phyloP scores from a whole-genome alignment of 2,888 invertebrate genomes.

The Cordilura impudica region DNA sequence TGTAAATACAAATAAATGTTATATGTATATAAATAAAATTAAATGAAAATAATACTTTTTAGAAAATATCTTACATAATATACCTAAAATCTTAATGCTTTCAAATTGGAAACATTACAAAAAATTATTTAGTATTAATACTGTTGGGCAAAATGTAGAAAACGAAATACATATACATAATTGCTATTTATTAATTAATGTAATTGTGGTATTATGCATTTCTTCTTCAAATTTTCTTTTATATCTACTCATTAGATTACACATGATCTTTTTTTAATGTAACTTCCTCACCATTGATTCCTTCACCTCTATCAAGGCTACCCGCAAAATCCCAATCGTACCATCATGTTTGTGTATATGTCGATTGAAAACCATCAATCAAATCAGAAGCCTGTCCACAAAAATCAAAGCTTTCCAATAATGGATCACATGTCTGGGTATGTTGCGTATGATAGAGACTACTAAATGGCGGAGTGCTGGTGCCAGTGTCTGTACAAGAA shows the following conservation, averaged over 20 bases:
- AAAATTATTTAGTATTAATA: too few species aligned
- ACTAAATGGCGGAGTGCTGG: conserved; percentile 60
- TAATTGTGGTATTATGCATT: neutral
- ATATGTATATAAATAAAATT: too few species aligned
- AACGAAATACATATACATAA: too few species aligned
- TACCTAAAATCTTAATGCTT: too few species aligned
- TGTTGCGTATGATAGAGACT: conserved; percentile 72
- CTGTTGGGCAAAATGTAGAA: too few species aligned
- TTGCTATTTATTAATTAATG: too few species aligned
- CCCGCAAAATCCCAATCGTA: conserved; percentile 67
- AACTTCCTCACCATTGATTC: neutral
- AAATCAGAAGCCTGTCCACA: conserved; percentile 71
- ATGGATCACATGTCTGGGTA: conserved; percentile 75
- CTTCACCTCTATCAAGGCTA: conserved; percentile 21
- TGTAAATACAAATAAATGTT: too few species aligned
- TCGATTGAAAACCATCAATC: conserved; percentile 72
- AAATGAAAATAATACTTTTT: too few species aligned
- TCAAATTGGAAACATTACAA: too few species aligned
- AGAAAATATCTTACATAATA: too few species aligned
- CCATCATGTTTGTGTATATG: conserved; percentile 76
- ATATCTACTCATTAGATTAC: neutral
- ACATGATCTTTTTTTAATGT: neutral
- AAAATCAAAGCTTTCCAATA: conserved; percentile 72
- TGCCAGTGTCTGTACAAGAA: conserved; percentile 64
- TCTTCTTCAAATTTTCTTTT: neutral